These are phyloP conservation scores for Oreochromis grahami DNA, from an alignment of 2,797 vertebrate genomes.

Conservation along the genomic window DNA sequence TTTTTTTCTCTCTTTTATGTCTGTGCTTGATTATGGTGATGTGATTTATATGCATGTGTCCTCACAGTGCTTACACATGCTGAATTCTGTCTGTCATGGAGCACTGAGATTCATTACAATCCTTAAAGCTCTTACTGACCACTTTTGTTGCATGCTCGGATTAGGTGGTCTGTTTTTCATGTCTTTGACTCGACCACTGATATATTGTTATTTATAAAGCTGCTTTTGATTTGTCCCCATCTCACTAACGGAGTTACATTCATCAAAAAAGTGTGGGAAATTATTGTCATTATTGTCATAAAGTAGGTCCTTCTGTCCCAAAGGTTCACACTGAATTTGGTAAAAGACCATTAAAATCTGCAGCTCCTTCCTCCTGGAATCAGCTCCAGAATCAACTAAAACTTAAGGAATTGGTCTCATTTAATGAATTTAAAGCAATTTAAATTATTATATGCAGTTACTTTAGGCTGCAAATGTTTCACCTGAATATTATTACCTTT, in stretches of 20 bases:
- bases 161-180: neutral
- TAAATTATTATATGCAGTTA: neutral
- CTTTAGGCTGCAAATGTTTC: neutral
- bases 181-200: neutral
- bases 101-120: neutral
- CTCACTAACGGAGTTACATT: neutral
- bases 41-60: neutral
- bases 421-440: neutral
- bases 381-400: neutral
- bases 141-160: neutral
- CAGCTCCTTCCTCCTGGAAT: neutral
- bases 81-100: neutral
- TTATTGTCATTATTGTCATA: fast-evolving
- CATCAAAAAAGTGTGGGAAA: neutral
- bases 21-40: neutral
- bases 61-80: neutral
- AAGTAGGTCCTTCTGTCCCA: neutral
- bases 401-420: fast-evolving
- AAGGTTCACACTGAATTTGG: neutral
- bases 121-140: neutral
- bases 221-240: neutral
- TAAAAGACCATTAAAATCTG: fast-evolving
- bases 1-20: neutral
- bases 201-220: neutral
- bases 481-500: neutral